phyloP scores from a whole-genome alignment of 2,797 vertebrate genomes.

The Poeciliopsis paucimaculata region DNA sequence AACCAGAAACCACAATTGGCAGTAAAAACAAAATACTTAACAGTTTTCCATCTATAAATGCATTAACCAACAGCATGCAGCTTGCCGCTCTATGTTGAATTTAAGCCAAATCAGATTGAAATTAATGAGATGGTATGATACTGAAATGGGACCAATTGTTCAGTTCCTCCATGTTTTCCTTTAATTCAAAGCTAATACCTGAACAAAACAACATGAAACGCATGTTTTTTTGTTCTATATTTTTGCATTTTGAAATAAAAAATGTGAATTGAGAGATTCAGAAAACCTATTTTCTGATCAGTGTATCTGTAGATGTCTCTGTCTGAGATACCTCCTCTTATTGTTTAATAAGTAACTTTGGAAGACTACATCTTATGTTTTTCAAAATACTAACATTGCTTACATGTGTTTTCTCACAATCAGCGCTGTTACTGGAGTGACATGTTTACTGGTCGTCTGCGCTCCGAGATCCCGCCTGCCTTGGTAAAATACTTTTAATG shows the following conservation, averaged over 20 bases:
- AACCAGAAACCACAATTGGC: background rate
- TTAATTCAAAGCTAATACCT: background rate
- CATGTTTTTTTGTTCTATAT: background rate
- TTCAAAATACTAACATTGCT: background rate
- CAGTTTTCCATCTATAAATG: no score
- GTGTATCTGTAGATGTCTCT: background rate
- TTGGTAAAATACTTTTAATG: slow-evolving; percentile 80
- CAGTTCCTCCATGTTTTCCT: background rate
- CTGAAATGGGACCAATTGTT: background rate
- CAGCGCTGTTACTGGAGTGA: slow-evolving; percentile 98
- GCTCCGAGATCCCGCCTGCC: slow-evolving; percentile 94
- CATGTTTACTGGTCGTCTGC: slow-evolving; percentile 97
- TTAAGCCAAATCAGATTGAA: background rate
- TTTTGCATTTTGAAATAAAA: background rate
- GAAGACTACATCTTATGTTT: background rate
- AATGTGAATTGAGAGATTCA: background rate
- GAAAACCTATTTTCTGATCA: background rate
- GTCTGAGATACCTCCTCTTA: background rate
- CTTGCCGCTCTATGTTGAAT: background rate
- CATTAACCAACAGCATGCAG: no score
- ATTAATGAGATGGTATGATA: background rate
- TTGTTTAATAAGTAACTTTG: background rate
- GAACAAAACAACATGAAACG: background rate
- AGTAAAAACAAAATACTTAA: no score
- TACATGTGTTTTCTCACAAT: slow-evolving; percentile 6